Evolutionary conservation across 2,888 invertebrate genomes (phyloP).

Genomic region (Disparrhopalites patrizii): DNA sequence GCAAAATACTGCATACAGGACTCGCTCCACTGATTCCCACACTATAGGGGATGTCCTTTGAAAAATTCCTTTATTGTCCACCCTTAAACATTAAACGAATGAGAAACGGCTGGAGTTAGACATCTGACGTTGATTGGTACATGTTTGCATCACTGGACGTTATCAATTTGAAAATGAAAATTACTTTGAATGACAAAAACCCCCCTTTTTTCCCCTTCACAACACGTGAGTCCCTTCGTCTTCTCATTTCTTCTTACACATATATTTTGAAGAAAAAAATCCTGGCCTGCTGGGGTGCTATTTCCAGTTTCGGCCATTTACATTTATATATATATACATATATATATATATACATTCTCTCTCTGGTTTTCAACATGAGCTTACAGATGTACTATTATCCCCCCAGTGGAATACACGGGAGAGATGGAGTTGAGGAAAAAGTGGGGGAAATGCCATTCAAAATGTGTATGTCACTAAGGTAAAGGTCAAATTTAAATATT

Average conservation of each 20-base stretch:
- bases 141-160: conserved; percentile 21
- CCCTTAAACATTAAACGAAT: conserved; percentile 21
- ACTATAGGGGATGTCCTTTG: conserved; percentile 28
- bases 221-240: not conserved
- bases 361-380: too few species aligned
- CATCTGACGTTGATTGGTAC: conserved; percentile 27
- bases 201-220: conserved; percentile 1
- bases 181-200: conserved; percentile 22
- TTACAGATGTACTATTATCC: too few species aligned
- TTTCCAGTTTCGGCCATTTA: conserved; percentile 4
- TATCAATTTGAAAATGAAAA: conserved; percentile 24
- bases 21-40: conserved; percentile 24
- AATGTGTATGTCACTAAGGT: not conserved
- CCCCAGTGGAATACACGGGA: too few species aligned
- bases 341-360: too few species aligned
- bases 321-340: too few species aligned
- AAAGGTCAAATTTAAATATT: conserved; percentile 8
- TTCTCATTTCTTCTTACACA: not conserved
- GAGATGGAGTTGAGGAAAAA: too few species aligned
- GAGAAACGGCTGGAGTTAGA: conserved; percentile 26
- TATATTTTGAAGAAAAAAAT: too few species aligned
- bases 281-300: too few species aligned
- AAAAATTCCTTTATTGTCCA: conserved; percentile 25
- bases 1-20: not conserved
- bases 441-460: not conserved